Conservation (phyloP, 2,888 invertebrate species). For the Pachliopta kotzebuea region DNA sequence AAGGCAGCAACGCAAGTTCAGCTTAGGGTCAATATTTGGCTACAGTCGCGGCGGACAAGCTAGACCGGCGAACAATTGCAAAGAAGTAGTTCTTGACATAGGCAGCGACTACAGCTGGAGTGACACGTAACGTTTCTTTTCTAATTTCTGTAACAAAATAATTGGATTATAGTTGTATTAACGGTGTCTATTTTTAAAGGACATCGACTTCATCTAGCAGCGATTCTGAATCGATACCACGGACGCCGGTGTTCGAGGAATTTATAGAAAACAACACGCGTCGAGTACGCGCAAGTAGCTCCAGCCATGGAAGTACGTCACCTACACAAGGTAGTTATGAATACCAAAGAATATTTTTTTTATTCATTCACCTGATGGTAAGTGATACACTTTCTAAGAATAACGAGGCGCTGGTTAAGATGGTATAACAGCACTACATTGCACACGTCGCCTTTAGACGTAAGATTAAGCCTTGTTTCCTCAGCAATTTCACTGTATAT, state of each 20-base stretch:
- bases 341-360: background rate
- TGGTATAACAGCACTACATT: too few species aligned
- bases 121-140: conserved; percentile 55
- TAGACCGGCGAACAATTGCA: conserved; percentile 55
- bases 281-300: conserved; percentile 51
- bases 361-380: too few species aligned
- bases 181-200: conserved; percentile 38
- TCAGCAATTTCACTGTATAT: too few species aligned
- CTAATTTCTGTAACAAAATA: background rate
- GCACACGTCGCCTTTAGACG: too few species aligned
- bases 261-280: conserved; percentile 57
- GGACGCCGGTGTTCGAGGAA: conserved; percentile 74
- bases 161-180: background rate
- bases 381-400: too few species aligned
- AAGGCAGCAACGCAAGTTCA: conserved; percentile 71
- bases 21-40: conserved; percentile 72
- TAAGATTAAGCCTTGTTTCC: too few species aligned
- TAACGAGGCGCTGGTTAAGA: too few species aligned
- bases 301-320: conserved; percentile 55
- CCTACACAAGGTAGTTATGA: conserved; percentile 55
- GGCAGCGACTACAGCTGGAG: conserved; percentile 75
- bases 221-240: conserved; percentile 70
- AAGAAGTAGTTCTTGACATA: conserved; percentile 69
- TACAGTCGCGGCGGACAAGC: conserved; percentile 52
- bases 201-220: conserved; percentile 70